Evolutionary conservation across 2,113 vertebrate genomes (phyloP).

Genomic region (Boleophthalmus pectinirostris): DNA sequence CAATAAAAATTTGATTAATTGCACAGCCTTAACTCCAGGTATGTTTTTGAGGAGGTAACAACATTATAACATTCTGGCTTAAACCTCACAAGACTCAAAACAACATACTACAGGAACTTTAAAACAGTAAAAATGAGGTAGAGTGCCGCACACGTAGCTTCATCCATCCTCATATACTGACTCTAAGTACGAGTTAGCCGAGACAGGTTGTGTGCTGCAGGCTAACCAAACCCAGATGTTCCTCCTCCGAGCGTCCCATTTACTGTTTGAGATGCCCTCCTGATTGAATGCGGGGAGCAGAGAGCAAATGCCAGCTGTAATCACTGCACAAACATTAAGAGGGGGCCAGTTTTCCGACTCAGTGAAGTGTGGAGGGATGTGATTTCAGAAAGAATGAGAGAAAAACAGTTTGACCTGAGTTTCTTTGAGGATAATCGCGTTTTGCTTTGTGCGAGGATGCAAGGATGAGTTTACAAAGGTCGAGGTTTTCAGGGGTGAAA

Average conservation of each 20-base stretch:
- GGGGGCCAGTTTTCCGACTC: slow-evolving; percentile 49
- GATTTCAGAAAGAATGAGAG: slow-evolving; percentile 31
- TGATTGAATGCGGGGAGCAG: slow-evolving; percentile 51
- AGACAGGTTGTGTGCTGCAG: slow-evolving; percentile 29
- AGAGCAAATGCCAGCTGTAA: slow-evolving; percentile 51
- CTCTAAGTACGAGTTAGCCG: not conserved
- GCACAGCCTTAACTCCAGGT: too few relatives aligned
- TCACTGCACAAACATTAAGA: slow-evolving; percentile 57
- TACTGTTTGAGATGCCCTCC: slow-evolving; percentile 40
- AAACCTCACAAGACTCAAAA: too few relatives aligned
- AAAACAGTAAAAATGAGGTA: too few relatives aligned
- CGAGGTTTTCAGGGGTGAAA: not conserved
- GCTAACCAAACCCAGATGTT: slow-evolving; percentile 47
- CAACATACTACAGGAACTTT: too few relatives aligned
- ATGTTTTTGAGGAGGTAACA: too few relatives aligned
- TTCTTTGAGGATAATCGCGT: not conserved
- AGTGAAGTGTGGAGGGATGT: slow-evolving; percentile 46
- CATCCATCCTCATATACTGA: not conserved
- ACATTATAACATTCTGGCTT: too few relatives aligned
- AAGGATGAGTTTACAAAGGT: not conserved
- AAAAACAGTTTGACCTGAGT: not conserved
- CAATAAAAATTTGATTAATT: too few relatives aligned
- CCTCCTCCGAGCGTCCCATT: slow-evolving; percentile 50
- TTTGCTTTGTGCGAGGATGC: not conserved
- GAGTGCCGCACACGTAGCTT: not conserved